Evolutionary conservation across 2,888 invertebrate species (phyloP), one percentile per base, ranked within the genome.

Genomic region (Drosophila trichaetosa): DNA sequence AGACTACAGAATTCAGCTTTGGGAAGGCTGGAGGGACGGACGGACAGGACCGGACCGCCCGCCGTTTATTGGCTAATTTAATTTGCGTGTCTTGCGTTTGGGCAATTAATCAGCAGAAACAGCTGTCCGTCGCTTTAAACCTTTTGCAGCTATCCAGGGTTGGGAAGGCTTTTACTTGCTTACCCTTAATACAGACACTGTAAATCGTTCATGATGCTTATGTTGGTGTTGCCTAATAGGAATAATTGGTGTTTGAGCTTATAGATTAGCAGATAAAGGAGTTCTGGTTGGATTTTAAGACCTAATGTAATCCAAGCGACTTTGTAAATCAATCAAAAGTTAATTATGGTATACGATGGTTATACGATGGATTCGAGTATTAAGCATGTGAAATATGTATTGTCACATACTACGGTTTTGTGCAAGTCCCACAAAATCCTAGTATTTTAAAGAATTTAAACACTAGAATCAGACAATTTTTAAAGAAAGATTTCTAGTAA

Each of bases 41-140:
- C 13, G 46, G 46, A 27, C 27, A 21, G 42, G 46, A 29, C 27
- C 34, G 54, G 79, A 70, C 82, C 76, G 58, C 84, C 87, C 82
- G 82, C 74, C 84, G 87, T 90, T 87, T 89, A 90, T 89, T 90
- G 89, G 90, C 87, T 87, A 87, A 87, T 87, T 87, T 90, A 89
- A 87, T 87, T 87, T 87, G 90, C 87, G 87, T 90, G 86, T 89
- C 90, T 87, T 82, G 84, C 78, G 82, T 90, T 90, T 84, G 90
- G 87, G 89, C 89, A 87, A 87, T 87, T 90, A 87, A 87, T 87
- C 87, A 87, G 82, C 78, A 75, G 78, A 88, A 89, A 89, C 86
- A 90, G 90, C 87, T 90, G 86, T 89, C 83, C 84, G 73, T 76
- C 82, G 85, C 72, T 66, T 89, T 87, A 84, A 89, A 87, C 88